Base-by-base conservation (phyloP, 2,113 vertebrate genomes). In the Irena cyanogastra region DNA sequence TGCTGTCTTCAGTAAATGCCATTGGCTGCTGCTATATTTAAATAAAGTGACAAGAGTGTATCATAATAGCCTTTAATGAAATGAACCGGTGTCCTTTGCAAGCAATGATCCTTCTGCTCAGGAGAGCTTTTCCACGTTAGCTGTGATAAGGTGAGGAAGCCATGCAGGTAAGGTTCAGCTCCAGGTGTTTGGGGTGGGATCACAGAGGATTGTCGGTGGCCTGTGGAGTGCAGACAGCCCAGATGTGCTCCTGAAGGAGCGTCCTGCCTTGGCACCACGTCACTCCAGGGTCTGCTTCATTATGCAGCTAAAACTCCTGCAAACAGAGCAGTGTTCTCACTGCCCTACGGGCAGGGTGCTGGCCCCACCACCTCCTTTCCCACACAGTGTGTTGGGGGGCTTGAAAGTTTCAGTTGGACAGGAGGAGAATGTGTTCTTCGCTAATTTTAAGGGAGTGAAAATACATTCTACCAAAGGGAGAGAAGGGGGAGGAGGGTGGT, bases 1-100 rank as follows among this genome's bases (percentile, higher is more conserved):
- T 35, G 18, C 69, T 92, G 68, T 93, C 35, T 96, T 95, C 71
- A 90, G 77, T 89, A 81, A 85, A 74, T 82, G 70, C 79, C 76
- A 69, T 77, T 79, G 81, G 47, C 79, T 95, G 80, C 82, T 88
- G 61, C 86, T 75, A 16, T 80, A 82, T 70, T 93, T 83, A 53
- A 83, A 88, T 86, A 90, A 94, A 95, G 94, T 64, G 22, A 74
- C 41, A 84, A 37, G 71, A 61, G 66, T 77, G 5, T 90, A 74
- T 86, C 47, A 59, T 47, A 91, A 59, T 47, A 91, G 65, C 23
- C 64, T 92, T 91, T 88, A 76, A 88, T 91, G 56, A 45, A 86
- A 72, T 72, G 53, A 85, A 59, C 54, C 3, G 28, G 13, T 60
- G 78, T 92, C 77, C 65, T 37, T 90, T 39, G 75, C 60, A 84